Evolutionary conservation across 2,113 vertebrate genomes (phyloP).

Genomic region (Gila orcuttii): DNA sequence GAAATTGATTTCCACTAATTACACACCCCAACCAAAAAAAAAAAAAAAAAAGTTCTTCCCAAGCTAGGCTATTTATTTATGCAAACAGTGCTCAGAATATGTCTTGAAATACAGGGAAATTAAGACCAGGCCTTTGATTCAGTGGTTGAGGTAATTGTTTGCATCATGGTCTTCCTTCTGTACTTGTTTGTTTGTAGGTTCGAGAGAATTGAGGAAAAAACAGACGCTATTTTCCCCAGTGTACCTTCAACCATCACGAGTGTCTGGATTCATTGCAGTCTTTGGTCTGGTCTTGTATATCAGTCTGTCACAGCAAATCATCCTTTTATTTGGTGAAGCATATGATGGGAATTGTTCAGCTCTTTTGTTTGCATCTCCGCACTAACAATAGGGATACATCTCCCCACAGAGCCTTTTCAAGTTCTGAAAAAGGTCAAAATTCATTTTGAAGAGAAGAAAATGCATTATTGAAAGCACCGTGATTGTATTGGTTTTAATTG

Average conservation of each 20-base stretch:
- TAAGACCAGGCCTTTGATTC: slow-evolving; percentile 38
- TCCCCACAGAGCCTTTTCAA: not conserved
- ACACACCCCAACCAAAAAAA: not conserved
- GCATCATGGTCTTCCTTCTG: slow-evolving; percentile 46
- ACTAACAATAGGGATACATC: not conserved
- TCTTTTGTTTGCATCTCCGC: slow-evolving; percentile 15
- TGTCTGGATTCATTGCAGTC: slow-evolving; percentile 32
- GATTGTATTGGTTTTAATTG: not conserved
- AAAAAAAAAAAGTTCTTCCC: not conserved
- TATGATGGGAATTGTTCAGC: not conserved
- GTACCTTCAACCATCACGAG: slow-evolving; percentile 6
- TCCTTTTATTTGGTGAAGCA: slow-evolving; percentile 1
- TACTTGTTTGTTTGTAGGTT: slow-evolving; percentile 46
- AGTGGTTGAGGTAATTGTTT: slow-evolving; percentile 43
- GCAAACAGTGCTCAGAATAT: slow-evolving; percentile 33
- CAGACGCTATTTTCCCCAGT: slow-evolving; percentile 27
- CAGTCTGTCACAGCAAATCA: slow-evolving; percentile 9
- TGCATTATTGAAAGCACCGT: not conserved
- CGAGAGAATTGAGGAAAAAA: slow-evolving; percentile 16
- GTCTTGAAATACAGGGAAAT: slow-evolving; percentile 33
- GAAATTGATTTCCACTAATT: slow-evolving; percentile 2
- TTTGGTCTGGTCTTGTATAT: slow-evolving; percentile 28
- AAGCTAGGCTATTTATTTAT: slow-evolving; percentile 46
- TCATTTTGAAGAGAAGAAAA: not conserved
- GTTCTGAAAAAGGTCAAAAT: slow-evolving; percentile 4